Conservation (phyloP, 1,140 invertebrate genomes). For the Pissodes strobi region DNA sequence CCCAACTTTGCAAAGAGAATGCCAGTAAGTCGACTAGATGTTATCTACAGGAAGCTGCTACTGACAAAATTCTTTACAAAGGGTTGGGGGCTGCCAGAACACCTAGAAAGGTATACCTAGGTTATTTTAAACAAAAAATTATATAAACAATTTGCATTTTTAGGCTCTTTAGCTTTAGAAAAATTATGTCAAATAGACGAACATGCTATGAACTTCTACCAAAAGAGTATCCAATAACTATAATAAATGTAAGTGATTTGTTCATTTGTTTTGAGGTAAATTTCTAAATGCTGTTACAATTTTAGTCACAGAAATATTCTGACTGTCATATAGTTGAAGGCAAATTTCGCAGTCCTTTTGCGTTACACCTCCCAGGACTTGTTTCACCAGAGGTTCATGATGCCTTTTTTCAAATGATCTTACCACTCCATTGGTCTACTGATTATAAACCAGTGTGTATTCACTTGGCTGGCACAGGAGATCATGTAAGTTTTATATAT, state of each 20-base stretch:
- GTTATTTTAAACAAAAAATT: too few relatives aligned
- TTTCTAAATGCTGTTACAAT: neutral
- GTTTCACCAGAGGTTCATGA: constrained; percentile 82
- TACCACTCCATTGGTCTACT: constrained; percentile 80
- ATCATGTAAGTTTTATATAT: constrained; percentile 98
- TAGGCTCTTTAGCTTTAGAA: constrained; percentile 89
- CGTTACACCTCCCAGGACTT: constrained; percentile 79
- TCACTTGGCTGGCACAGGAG: constrained; percentile 96
- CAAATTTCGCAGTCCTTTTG: constrained; percentile 86
- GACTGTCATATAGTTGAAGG: constrained; percentile 84
- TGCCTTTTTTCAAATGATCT: constrained; percentile 81
- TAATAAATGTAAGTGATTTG: constrained; percentile 74
- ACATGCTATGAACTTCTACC: constrained; percentile 82
- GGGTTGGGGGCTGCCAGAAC: constrained; percentile 94
- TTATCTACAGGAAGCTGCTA: constrained; percentile 86
- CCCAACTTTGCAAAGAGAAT: constrained; percentile 53
- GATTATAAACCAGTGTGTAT: constrained; percentile 84
- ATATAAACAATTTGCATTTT: too few relatives aligned
- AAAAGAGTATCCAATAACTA: constrained; percentile 82
- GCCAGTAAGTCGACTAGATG: constrained; percentile 80
- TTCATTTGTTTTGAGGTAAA: neutral
- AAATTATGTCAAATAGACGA: constrained; percentile 82
- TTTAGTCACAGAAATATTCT: constrained; percentile 55
- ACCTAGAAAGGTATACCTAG: constrained; percentile 78
- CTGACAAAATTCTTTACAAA: constrained; percentile 93